Conservation (phyloP, 37 sponge, comb jelly and placozoan species). For the Chondrosia reniformis region DNA sequence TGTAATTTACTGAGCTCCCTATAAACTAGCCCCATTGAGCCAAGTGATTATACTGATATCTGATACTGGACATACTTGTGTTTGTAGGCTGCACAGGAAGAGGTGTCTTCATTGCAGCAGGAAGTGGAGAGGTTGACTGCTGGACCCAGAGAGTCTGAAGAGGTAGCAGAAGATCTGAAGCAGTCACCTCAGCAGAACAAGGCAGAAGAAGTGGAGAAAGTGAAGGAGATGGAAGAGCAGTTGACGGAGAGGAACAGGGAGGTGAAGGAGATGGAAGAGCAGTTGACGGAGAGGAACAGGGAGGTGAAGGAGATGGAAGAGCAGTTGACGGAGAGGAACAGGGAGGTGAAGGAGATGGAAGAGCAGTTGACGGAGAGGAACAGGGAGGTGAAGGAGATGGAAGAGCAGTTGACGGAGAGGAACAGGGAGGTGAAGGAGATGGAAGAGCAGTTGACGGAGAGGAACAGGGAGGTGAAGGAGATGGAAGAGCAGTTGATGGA, state of each 20-base stretch:
- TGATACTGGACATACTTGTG: not conserved
- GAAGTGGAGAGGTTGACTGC: not conserved
- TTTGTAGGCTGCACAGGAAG: not conserved
- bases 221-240: no score
- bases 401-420: not conserved
- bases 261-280: no score
- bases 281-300: not conserved
- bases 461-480: not conserved
- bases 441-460: not conserved
- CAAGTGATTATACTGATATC: not conserved
- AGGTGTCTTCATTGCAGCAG: not conserved
- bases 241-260: no score
- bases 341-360: not conserved
- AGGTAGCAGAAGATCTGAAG: not conserved
- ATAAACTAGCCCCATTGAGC: not conserved
- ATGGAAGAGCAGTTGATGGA: not conserved
- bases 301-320: not conserved
- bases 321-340: not conserved
- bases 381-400: constrained; percentile 1
- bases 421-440: not conserved
- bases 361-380: not conserved
- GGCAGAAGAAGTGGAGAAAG: no score
- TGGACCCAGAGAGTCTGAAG: constrained; percentile 1
- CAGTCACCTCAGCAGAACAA: no score
- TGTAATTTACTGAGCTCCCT: no score